Percentiles rank a stretch among this genome's conserved stretches.
phyloP scores from a whole-genome alignment of 2,113 vertebrate genomes.

The Microcebus murinus region DNA sequence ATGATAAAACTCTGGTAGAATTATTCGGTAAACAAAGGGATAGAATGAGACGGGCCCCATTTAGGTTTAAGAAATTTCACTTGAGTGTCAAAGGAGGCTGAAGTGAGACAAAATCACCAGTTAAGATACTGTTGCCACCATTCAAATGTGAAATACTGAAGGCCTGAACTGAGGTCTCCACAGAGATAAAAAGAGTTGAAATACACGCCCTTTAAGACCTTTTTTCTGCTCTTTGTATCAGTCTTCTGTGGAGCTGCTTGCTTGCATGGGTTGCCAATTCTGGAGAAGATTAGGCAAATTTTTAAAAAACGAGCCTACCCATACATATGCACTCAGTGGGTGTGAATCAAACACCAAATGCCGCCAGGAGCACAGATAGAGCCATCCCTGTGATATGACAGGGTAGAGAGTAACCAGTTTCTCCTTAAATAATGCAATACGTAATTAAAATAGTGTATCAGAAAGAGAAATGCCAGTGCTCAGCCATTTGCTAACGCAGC shows the following conservation, averaged over 20 bases:
- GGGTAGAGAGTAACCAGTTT: not conserved
- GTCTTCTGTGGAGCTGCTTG: not conserved
- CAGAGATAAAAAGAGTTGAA: not conserved
- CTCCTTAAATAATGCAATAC: not conserved
- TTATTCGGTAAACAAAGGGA: not conserved
- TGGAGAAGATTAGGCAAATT: not conserved
- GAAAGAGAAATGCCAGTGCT: not conserved
- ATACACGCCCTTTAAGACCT: not conserved
- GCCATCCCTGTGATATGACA: not conserved
- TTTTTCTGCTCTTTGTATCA: not conserved
- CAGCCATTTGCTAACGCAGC: not conserved
- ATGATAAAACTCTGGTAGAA: not conserved
- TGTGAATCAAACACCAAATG: not conserved
- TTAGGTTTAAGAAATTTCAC: not conserved
- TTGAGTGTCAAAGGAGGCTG: not conserved
- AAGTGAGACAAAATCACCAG: not conserved
- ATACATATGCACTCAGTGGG: not conserved
- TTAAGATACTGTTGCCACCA: not conserved
- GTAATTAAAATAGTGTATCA: not conserved
- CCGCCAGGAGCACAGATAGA: not conserved
- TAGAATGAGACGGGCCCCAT: not conserved
- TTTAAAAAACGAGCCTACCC: not conserved
- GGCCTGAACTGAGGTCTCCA: not conserved
- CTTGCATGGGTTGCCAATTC: not conserved
- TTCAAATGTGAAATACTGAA: not conserved